Percentiles rank a stretch among this genome's conserved stretches.
Conservation (phyloP, 2,113 vertebrate genomes). For the Menidia beryllina region DNA sequence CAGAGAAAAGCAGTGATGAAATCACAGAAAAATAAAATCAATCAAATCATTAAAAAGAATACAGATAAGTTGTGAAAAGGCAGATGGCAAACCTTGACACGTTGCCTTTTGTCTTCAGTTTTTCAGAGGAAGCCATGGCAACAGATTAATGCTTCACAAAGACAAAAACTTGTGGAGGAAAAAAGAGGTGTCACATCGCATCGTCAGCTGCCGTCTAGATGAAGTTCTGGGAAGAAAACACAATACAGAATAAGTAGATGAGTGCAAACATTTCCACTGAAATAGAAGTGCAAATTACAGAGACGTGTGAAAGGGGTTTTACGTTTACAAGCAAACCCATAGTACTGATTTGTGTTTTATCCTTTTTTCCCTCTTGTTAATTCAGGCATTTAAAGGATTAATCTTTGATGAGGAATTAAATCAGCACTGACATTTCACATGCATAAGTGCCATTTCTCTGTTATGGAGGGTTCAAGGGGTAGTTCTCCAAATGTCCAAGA, state of each 20-base stretch:
- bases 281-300: slow-evolving; percentile 4
- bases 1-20: slow-evolving; percentile 45
- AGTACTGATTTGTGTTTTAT: neutral
- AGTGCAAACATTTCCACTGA: neutral
- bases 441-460: too few relatives aligned
- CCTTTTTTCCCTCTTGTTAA: neutral
- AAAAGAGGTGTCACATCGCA: slow-evolving; percentile 30
- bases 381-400: neutral
- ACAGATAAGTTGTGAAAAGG: slow-evolving; percentile 58
- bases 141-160: slow-evolving; percentile 62
- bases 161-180: slow-evolving; percentile 35
- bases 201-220: slow-evolving; percentile 48
- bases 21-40: slow-evolving; percentile 58
- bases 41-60: slow-evolving; percentile 49
- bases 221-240: slow-evolving; percentile 67
- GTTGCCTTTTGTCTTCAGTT: slow-evolving; percentile 61
- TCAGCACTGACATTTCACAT: too few relatives aligned
- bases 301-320: slow-evolving; percentile 1
- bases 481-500: too few relatives aligned
- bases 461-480: too few relatives aligned
- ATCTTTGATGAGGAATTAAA: neutral
- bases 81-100: slow-evolving; percentile 62
- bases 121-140: slow-evolving; percentile 57
- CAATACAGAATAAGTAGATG: neutral
- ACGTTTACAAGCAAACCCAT: neutral